These are phyloP conservation scores for Tangara arthus DNA, from an alignment of 2,797 vertebrate species.

Conservation along the genomic window DNA sequence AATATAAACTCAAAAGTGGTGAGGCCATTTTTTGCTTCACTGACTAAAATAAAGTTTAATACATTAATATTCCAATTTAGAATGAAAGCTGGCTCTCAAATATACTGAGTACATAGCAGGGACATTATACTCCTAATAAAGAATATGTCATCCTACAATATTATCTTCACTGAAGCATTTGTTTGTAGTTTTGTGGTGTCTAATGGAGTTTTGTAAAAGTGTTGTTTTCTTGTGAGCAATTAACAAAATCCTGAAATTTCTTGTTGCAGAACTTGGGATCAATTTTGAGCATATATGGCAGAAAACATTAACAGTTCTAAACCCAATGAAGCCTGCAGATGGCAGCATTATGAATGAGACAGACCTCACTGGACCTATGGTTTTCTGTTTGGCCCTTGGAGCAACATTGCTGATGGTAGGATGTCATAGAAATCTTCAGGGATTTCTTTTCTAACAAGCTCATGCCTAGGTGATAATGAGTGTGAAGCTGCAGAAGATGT, in stretches of 20 bases:
- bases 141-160: background rate
- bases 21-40: background rate
- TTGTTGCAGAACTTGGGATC: conserved; percentile 79
- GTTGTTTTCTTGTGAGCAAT: background rate
- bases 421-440: background rate
- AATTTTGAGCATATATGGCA: conserved; percentile 84
- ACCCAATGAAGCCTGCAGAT: conserved; percentile 82
- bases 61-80: background rate
- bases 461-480: background rate
- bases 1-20: background rate
- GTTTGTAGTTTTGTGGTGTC: background rate
- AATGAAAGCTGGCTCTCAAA: background rate
- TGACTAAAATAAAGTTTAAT: background rate
- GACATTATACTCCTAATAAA: background rate
- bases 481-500: background rate
- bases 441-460: background rate
- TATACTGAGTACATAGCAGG: background rate
- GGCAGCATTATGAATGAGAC: conserved; percentile 84
- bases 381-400: conserved; percentile 79
- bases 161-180: background rate
- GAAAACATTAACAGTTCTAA: conserved; percentile 82
- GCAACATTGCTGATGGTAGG: conserved; percentile 76
- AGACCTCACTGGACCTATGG: conserved; percentile 76
- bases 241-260: background rate
- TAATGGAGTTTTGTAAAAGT: background rate